Percentiles rank a stretch among this genome's conserved stretches.
phyloP scores from a whole-genome alignment of 2,113 vertebrate genomes.

The Ceyx cyanopectus region DNA sequence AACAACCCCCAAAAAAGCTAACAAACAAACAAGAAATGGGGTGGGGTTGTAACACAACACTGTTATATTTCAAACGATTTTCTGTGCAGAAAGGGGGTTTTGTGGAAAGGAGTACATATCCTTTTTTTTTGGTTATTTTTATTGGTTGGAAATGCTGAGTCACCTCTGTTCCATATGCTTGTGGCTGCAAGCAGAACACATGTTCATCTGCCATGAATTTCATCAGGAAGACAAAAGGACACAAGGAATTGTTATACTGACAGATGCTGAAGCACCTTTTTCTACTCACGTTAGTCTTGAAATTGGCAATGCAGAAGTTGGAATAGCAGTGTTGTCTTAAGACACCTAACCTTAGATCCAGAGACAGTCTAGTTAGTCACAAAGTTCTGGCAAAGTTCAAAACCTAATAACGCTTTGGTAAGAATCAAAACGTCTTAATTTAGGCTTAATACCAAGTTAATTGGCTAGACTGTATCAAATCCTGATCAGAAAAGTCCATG shows the following conservation, averaged over 20 bases:
- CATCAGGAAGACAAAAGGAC: not conserved
- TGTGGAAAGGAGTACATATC: not conserved
- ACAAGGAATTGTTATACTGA: not conserved
- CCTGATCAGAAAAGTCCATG: not conserved
- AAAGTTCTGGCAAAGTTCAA: not conserved
- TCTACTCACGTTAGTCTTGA: not conserved
- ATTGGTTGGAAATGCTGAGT: not conserved
- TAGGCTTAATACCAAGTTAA: not conserved
- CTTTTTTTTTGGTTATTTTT: not conserved
- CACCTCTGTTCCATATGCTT: not conserved
- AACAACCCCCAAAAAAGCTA: too few relatives aligned
- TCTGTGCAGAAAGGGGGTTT: not conserved
- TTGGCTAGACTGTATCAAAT: not conserved
- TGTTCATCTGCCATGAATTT: not conserved
- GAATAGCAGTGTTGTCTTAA: not conserved
- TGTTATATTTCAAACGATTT: not conserved
- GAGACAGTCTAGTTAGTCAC: not conserved
- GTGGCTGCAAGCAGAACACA: not conserved
- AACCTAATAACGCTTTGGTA: not conserved
- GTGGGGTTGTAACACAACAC: rapidly evolving
- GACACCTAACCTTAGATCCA: not conserved
- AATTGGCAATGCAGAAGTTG: not conserved
- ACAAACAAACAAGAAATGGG: not conserved
- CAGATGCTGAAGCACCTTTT: not conserved
- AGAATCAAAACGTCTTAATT: not conserved